Evolutionary conservation across 2,888 invertebrate genomes (phyloP), one percentile per base, ranked within the genome.

Genomic region (Tholera decimalis): DNA sequence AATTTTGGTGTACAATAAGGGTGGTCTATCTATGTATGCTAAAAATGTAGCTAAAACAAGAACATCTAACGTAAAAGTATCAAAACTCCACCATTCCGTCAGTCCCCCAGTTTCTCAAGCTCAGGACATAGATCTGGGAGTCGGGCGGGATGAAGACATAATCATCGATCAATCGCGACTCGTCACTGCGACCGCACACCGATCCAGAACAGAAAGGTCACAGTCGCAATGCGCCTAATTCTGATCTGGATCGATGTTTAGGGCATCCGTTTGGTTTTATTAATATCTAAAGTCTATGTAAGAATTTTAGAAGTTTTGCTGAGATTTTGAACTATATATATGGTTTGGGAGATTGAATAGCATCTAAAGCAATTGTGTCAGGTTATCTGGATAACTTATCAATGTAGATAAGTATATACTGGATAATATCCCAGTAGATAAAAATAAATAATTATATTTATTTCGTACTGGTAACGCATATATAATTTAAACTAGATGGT

Each of bases 101-200:
- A 67, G 54, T 50, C 15, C 28, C 41, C 55, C 54, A 60, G 71
- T 47, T 64, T 57, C 51, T 53, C 64, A 62, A 63, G 72, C 56
- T 57, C 68, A 80, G 62, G 70, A 69, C 82, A 82, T 82, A 82
- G 82, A 82, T 82, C 79, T 82, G 80, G 61, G 73, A 80, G 75
- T 82, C 79, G 81, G 59, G 44, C 68, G 59, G 89, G 85, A 92
- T 92, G 87, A 89, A 93, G 93, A 90, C 89, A 88, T 92, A 92
- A 91, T 92, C 92, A 93, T 95, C 93, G 90, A 94, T 94, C 93
- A 92, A 91, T 90, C 91, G 82, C 77, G 65, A 84, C 86, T 89
- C 92, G 90, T 91, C 93, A 90, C 86, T 73, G 68, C 86, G 93
- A 92, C 92, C 93, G 91, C 93, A 93, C 93, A 92, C 91, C 85